Conservation (phyloP, 2,113 vertebrate genomes). For the Megalops atlanticus region DNA sequence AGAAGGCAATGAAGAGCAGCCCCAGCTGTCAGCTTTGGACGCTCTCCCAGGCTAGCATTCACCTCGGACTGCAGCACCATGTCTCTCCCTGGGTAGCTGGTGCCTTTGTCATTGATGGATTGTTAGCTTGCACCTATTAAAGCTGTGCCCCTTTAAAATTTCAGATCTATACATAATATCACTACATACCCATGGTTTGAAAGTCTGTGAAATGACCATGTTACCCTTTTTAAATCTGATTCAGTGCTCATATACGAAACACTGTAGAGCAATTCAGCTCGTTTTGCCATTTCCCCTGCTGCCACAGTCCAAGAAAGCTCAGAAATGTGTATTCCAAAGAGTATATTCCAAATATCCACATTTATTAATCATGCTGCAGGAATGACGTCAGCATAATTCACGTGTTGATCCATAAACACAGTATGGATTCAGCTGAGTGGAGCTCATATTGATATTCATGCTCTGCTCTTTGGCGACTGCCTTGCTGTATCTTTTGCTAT, state of each 20-base stretch:
- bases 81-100: background rate
- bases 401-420: background rate
- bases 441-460: background rate
- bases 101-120: background rate
- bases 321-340: no score
- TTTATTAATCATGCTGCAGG: background rate
- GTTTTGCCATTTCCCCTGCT: background rate
- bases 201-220: background rate
- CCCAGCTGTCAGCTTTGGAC: background rate
- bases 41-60: background rate
- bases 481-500: background rate
- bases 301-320: no score
- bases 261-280: background rate
- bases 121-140: background rate
- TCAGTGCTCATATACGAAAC: background rate
- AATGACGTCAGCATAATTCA: background rate
- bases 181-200: background rate
- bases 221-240: background rate
- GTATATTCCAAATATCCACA: background rate
- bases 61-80: background rate
- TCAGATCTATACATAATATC: background rate
- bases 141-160: background rate
- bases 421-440: background rate
- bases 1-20: background rate
- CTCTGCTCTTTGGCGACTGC: background rate